phyloP scores from a whole-genome alignment of 2,888 invertebrate genomes.

The Melipona beecheii region DNA sequence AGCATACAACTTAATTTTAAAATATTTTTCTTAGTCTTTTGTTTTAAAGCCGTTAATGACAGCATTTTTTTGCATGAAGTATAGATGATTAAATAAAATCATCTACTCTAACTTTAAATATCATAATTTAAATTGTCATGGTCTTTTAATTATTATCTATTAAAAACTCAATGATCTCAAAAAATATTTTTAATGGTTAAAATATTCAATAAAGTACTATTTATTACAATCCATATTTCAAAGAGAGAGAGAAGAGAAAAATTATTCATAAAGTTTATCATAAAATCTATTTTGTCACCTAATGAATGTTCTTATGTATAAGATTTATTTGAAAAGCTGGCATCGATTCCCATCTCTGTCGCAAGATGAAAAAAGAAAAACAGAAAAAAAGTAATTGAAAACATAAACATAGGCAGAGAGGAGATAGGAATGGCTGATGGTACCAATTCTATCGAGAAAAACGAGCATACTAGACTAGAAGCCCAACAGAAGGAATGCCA shows the following conservation, averaged over 20 bases:
- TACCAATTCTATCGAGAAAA: slow-evolving; percentile 40
- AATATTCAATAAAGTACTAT: no score
- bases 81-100: no score
- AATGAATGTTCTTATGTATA: not conserved
- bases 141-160: no score
- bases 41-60: no score
- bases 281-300: not conserved
- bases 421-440: slow-evolving; percentile 27
- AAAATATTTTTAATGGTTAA: no score
- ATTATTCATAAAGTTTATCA: not conserved
- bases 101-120: no score
- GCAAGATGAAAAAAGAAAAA: not conserved
- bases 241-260: not conserved
- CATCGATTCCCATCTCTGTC: slow-evolving; percentile 10
- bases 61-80: no score
- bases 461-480: slow-evolving; percentile 22
- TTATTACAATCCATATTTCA: no score
- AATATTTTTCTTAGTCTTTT: no score
- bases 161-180: no score
- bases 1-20: no score
- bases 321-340: slow-evolving; percentile 2
- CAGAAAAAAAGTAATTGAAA: not conserved
- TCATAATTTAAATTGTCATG: no score
- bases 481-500: slow-evolving; percentile 53
- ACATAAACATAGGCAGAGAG: not conserved